phyloP scores from a whole-genome alignment of 2,888 invertebrate genomes.

The Nomada lathburiana region DNA sequence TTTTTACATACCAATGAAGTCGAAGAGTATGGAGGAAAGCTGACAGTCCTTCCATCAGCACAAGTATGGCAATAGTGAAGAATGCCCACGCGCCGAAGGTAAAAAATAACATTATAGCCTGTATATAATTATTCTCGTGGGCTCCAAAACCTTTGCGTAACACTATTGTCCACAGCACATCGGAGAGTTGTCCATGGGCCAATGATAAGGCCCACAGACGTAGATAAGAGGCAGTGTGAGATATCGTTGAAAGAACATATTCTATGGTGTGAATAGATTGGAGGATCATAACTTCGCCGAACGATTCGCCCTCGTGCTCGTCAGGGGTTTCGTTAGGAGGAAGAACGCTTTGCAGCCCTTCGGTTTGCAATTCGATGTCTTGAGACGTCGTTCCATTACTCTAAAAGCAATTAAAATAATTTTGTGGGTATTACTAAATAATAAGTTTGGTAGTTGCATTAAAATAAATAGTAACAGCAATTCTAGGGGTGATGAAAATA shows the following conservation, averaged over 20 bases:
- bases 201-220: conserved; percentile 98
- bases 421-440: no score
- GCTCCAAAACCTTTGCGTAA: conserved; percentile 86
- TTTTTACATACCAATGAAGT: conserved; percentile 91
- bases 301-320: conserved; percentile 86
- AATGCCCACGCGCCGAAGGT: conserved; percentile 92
- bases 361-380: conserved; percentile 86
- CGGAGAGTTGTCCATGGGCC: conserved; percentile 96
- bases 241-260: conserved; percentile 97
- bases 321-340: conserved; percentile 85
- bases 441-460: not conserved
- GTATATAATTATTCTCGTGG: conserved; percentile 77
- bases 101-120: conserved; percentile 86
- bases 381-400: conserved; percentile 83
- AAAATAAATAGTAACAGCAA: not conserved
- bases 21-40: conserved; percentile 95
- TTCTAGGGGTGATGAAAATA: no score
- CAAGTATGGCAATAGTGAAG: conserved; percentile 92
- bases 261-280: conserved; percentile 98
- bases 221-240: conserved; percentile 98
- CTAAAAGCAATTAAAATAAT: conserved; percentile 49
- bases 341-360: conserved; percentile 84
- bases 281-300: conserved; percentile 96
- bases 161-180: conserved; percentile 92
- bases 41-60: conserved; percentile 96